Evolutionary conservation across 2,888 invertebrate species (phyloP).

Genomic region (Rhagonycha fulva): DNA sequence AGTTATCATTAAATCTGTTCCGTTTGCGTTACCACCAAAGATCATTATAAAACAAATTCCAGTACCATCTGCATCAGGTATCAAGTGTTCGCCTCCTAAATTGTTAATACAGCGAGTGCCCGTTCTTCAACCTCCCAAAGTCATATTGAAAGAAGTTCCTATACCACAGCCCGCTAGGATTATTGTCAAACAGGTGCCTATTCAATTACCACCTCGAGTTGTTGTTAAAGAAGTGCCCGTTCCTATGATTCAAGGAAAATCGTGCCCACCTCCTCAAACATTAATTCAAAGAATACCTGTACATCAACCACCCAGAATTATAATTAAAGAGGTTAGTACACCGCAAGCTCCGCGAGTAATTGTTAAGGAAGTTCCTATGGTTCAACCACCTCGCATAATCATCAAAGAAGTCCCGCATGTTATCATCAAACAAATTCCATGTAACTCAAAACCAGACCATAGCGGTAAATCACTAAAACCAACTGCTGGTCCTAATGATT

Average conservation of each 20-base stretch:
- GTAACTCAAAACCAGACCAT: neutral
- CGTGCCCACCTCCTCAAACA: neutral
- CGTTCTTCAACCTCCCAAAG: neutral
- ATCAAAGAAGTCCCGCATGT: neutral
- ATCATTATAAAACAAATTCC: slow-evolving; percentile 4
- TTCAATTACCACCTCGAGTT: neutral
- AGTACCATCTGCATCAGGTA: neutral
- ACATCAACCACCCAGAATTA: slow-evolving; percentile 5
- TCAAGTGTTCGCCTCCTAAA: slow-evolving; percentile 4
- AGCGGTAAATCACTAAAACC: neutral
- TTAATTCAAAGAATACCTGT: slow-evolving; percentile 5
- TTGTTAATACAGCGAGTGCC: neutral
- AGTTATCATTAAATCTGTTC: slow-evolving; percentile 10
- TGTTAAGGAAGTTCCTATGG: slow-evolving; percentile 1
- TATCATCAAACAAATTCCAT: slow-evolving; percentile 3
- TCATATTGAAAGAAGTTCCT: neutral
- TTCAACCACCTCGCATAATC: slow-evolving; percentile 7
- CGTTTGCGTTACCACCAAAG: slow-evolving; percentile 1
- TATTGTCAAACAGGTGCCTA: neutral
- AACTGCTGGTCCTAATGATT: neutral
- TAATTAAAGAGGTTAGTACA: slow-evolving; percentile 8
- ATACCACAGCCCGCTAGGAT: neutral
- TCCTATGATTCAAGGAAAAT: neutral
- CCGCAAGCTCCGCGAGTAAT: slow-evolving; percentile 9
- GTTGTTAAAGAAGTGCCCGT: neutral